Base-by-base conservation (phyloP, 2,888 invertebrate genomes). In the Quadroppia sp. region DNA sequence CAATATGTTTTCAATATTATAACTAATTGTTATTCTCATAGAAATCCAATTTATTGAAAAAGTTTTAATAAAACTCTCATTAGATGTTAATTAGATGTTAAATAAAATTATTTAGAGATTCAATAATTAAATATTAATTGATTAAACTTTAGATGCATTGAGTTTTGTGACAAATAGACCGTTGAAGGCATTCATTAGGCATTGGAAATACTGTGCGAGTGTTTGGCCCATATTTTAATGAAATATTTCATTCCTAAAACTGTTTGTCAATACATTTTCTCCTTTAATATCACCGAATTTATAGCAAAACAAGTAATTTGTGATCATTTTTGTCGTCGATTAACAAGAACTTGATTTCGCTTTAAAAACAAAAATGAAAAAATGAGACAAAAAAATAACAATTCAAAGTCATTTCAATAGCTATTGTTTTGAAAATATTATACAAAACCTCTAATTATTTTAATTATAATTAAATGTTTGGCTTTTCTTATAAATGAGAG, bases 161-260 rank as follows among this genome's bases (percentile, higher is more conserved):
- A 15, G 28, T 13, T 53, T n/a, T 20, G 53, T 30, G 56, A 64
- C 64, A 64, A 64, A 64, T 64, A 64, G 64, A 64, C 64, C 64
- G 64, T 64, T 32, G 40, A 36, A 40, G 11, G 64, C 9, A 23
- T 36, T 64, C 64, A 64, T 64, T 64, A 64, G 13, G 40, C 13
- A 20, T 56, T 28, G 15, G n/a, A n/a, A n/a, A n/a, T n/a, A n/a
- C n/a, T n/a, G n/a, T n/a, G n/a, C 20, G 23, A 53, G 20, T 53
- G 53, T 53, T 9, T 45, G 56, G 11, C 56, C 56, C 56, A 56
- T 28, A 56, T 56, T 56, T 23, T 56, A n/a, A n/a, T n/a, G n/a
- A n/a, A n/a, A n/a, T 36, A 7, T 36, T 36, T 36, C 36, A 36
- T 4, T 4, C 11, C 4, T 11, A 7, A 36, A 7, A 36, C 36